Base-by-base conservation (phyloP, 1,140 invertebrate species). In the Drosophila repleta region DNA sequence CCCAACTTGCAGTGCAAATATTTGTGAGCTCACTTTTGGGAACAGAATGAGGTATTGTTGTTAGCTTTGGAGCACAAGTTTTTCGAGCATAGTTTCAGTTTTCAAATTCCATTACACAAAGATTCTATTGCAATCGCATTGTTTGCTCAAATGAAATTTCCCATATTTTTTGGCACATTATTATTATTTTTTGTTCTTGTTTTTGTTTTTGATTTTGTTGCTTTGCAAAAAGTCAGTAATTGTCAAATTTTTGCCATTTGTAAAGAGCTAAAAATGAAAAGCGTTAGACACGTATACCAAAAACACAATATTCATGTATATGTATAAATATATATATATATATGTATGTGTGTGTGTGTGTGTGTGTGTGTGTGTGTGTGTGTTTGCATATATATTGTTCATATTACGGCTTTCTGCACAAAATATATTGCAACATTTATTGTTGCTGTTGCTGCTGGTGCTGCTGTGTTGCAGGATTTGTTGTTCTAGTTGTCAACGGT, bases 371-470 rank as follows among this genome's bases (percentile, higher is more conserved):
- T 17, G 15, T 55, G 52, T 58, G 49, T 69, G 69, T 32, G 53
- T 32, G 43, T 79, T 39, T 70, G 32, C 32, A 11, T 13, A 43
- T 43, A 43, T 43, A 58, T 52, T 78, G 76, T 79, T 66, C 39
- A 72, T 55, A 80, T 71, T 80, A 79, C 66, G 77, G 77, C 66
- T 72, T 79, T 80, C 62, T 79, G 77, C 77, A 79, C 72, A 79
- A 79, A 79, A 79, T 72, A 80, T 80, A 80, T 79, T 70, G 55
- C 67, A 73, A 76, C 72, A 79, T 71, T 79, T 79, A 66, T 68
- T 80, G 79, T 79, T 62, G 11, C 13, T 43, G 35, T 2, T 61
- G 29, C 4, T 39, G 46, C 10, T 45, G 5, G 5, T 45, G 24
- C 39, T 17, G 24, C 26, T 43, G 32, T 29, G 15, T 48, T 60